Base-by-base conservation (phyloP, 1,140 invertebrate species). In the Laodelphax striatellus region DNA sequence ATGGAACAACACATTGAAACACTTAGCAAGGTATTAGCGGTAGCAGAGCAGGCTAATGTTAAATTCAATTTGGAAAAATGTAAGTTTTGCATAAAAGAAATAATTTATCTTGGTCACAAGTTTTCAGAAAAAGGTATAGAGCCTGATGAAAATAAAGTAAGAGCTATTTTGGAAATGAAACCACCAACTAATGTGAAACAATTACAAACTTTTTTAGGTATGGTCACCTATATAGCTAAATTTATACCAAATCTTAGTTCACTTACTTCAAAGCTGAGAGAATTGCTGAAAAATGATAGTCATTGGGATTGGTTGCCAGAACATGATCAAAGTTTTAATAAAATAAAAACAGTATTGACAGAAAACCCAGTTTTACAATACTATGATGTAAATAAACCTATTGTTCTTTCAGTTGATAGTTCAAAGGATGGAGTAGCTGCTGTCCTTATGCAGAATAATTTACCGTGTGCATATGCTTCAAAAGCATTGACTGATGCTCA, bases 1-100 rank as follows among this genome's bases (percentile, higher is more conserved):
- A 41, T 34, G n/a, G 22, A 41, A 19, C 52, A 61, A 43, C 59
- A 61, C 34, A 28, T 43, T 55, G 43, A 42, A 5, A 19, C 5
- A 10, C 5, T 56, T n/a, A 24, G 22, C 38, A 56, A 21, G n/a
- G 34, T 61, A 5, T 24, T 60, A 16, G 14, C 31, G 17, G 22
- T 24, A 10, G 50, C 53, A 19, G 19, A 16, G 44, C 17, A 34
- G 24, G 43, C 24, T 43, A 61, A 61, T 61, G 21, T 55, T 16
- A 61, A 14, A 54, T 54, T 61, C 6, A 61, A 61, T 13, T 43
- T 43, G 43, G 17, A 43, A 41, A 61, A 61, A 43, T 61, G 53
- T 43, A 54, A 61, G n/a, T 61, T 61, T 28, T 42, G 10, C 41
- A 34, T 53, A 38, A 42, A 31, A 8, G 31, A 16, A 55, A 21